Evolutionary conservation across 2,113 vertebrate species (phyloP).

Genomic region (Ceyx melanurus): DNA sequence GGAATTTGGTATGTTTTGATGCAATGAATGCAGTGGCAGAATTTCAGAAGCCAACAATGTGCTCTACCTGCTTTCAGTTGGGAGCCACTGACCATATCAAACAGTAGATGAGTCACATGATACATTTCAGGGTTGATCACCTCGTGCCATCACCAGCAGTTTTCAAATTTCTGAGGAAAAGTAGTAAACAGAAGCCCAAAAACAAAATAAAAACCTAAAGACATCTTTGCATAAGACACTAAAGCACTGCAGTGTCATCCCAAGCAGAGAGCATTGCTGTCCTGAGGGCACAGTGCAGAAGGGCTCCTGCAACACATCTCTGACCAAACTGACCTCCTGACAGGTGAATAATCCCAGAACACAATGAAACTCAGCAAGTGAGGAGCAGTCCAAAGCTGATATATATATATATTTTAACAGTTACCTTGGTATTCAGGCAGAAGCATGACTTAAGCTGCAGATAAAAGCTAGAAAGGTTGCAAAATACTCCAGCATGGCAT

Average conservation of each 20-base stretch:
- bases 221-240: conserved; percentile 27
- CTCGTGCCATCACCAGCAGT: not conserved
- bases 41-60: not conserved
- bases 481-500: not conserved
- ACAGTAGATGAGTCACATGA: not conserved
- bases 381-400: conserved; percentile 69
- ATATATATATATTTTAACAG: not conserved
- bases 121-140: not conserved
- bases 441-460: not conserved
- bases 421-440: conserved; percentile 45
- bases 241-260: conserved; percentile 64
- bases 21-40: not conserved
- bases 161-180: conserved; percentile 43
- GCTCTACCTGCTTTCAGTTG: not conserved
- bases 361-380: conserved; percentile 67
- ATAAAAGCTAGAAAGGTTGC: conserved; percentile 47
- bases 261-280: conserved; percentile 19
- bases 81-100: not conserved
- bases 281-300: conserved; percentile 50
- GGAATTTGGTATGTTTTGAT: not conserved
- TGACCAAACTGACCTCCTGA: conserved; percentile 39
- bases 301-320: conserved; percentile 55
- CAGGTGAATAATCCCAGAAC: conserved; percentile 47
- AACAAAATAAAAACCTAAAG: conserved; percentile 21
- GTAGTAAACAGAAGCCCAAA: conserved; percentile 44